Evolutionary conservation across 2,888 invertebrate genomes (phyloP).

Genomic region (Nomada ferruginata): DNA sequence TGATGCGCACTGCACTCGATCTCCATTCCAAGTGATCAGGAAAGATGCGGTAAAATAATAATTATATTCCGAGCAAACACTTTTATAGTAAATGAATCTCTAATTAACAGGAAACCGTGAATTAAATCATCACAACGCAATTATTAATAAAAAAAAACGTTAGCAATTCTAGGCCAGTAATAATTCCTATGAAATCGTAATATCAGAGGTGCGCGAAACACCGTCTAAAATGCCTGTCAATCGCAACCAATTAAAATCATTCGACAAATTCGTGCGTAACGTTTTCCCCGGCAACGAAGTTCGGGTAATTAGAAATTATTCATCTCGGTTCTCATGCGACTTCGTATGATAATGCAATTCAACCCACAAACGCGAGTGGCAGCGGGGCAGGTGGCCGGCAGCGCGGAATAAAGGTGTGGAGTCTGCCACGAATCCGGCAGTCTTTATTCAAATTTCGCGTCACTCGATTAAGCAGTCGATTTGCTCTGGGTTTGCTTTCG

Average conservation of each 20-base stretch:
- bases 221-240: too few relatives aligned
- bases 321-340: constrained; percentile 21
- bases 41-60: background rate
- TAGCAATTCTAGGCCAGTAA: too few relatives aligned
- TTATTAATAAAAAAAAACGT: too few relatives aligned
- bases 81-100: too few relatives aligned
- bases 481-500: constrained; percentile 70
- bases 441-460: constrained; percentile 72
- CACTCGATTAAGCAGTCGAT: constrained; percentile 74
- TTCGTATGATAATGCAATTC: constrained; percentile 49
- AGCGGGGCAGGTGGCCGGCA: background rate
- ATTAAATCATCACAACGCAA: too few relatives aligned
- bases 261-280: background rate
- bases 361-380: background rate
- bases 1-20: too few relatives aligned
- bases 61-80: too few relatives aligned
- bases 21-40: too few relatives aligned
- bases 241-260: too few relatives aligned
- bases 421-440: constrained; percentile 56
- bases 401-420: constrained; percentile 43
- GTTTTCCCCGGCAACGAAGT: background rate
- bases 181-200: too few relatives aligned
- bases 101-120: too few relatives aligned
- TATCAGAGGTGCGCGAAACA: too few relatives aligned
- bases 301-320: constrained; percentile 39